phyloP scores from a whole-genome alignment of 2,113 vertebrate species.

The Heterochromis multidens region DNA sequence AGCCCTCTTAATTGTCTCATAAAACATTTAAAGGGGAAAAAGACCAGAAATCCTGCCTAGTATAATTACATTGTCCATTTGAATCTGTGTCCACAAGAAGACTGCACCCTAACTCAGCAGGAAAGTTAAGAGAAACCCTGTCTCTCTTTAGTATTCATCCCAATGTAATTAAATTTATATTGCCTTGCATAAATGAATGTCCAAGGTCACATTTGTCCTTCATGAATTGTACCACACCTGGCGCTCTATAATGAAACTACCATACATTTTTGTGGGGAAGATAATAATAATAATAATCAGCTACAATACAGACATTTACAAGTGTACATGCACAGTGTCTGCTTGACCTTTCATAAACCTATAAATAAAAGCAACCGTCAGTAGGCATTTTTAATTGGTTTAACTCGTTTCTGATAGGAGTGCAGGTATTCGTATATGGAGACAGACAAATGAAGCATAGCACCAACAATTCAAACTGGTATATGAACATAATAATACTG shows the following conservation, averaged over 20 bases:
- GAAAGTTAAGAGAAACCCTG: neutral
- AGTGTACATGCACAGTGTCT: neutral
- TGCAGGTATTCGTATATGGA: neutral
- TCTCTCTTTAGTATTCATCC: neutral
- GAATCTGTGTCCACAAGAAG: neutral
- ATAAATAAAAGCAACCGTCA: neutral
- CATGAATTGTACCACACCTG: neutral
- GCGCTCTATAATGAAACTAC: neutral
- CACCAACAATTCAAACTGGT: neutral
- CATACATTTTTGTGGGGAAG: neutral
- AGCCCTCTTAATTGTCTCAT: neutral
- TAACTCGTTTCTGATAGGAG: neutral
- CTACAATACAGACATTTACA: neutral
- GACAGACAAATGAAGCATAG: neutral
- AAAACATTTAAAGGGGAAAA: neutral
- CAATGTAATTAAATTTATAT: neutral
- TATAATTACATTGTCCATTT: neutral
- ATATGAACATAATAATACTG: neutral
- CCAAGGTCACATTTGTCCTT: neutral
- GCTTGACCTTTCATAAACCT: neutral
- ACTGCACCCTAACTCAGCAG: neutral
- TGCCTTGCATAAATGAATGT: conserved; percentile 1
- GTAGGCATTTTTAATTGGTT: neutral
- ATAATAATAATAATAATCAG: neutral
- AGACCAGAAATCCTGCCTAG: neutral